phyloP scores from a whole-genome alignment of 2,888 invertebrate species.

The Galerucella pusilla region DNA sequence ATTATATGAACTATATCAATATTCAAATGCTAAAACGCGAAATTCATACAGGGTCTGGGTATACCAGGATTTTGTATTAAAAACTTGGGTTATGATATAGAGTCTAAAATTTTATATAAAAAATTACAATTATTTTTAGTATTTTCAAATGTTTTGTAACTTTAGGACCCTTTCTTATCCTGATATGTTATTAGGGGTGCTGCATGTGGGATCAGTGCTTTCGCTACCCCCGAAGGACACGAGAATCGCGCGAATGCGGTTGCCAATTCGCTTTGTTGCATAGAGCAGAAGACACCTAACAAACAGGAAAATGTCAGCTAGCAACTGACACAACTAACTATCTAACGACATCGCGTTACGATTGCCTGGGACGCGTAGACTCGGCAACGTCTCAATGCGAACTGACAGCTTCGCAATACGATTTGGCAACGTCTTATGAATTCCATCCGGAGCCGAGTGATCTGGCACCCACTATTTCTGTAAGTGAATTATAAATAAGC shows the following conservation, averaged over 20 bases:
- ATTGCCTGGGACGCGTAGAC: slow-evolving; percentile 18
- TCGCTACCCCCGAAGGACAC: slow-evolving; percentile 82
- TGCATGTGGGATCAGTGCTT: slow-evolving; percentile 90
- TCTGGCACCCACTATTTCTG: slow-evolving; percentile 36
- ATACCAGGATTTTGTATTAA: no score
- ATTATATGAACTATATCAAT: no score
- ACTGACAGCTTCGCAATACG: slow-evolving; percentile 26
- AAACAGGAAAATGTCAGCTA: slow-evolving; percentile 55
- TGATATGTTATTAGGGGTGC: slow-evolving; percentile 71
- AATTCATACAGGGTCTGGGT: no score
- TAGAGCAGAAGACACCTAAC: slow-evolving; percentile 81
- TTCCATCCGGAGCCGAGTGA: slow-evolving; percentile 36
- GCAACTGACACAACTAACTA: slow-evolving; percentile 56
- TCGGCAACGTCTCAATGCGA: slow-evolving; percentile 31
- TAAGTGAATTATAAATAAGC: slow-evolving; percentile 40
- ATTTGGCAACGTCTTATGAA: slow-evolving; percentile 35
- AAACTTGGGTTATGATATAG: no score
- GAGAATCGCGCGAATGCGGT: slow-evolving; percentile 85
- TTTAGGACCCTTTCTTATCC: slow-evolving; percentile 23
- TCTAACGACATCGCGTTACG: slow-evolving; percentile 59
- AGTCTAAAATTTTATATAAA: no score
- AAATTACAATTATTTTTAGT: no score
- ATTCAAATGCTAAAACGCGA: no score
- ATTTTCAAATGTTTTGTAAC: background rate
- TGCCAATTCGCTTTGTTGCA: slow-evolving; percentile 91